Percentiles rank a stretch among this genome's conserved stretches.
Conservation (phyloP, 2,888 invertebrate genomes). For the Cryptocheilus praepositus region DNA sequence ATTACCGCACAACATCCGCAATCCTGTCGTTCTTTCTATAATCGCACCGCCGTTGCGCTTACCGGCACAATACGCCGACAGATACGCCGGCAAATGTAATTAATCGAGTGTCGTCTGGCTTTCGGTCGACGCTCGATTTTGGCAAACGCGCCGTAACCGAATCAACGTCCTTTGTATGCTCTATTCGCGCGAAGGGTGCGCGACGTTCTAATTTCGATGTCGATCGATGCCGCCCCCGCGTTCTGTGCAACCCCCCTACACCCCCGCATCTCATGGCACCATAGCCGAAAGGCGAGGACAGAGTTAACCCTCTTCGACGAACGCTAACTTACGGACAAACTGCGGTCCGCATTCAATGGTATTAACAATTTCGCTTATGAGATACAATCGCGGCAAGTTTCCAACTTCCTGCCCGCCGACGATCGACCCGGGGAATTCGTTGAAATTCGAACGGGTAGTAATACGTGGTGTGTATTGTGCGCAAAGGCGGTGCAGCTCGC, state of each 20-base stretch:
- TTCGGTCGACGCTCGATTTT: conserved; percentile 1
- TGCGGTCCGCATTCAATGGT: conserved; percentile 3
- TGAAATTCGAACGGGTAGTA: no score
- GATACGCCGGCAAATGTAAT: background rate
- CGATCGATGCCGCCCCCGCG: background rate
- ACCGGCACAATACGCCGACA: no score
- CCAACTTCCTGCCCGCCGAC: no score
- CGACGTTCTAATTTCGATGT: conserved; percentile 8
- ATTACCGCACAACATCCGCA: no score
- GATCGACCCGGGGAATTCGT: no score
- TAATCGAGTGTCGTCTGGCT: conserved; percentile 1
- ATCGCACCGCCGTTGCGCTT: no score
- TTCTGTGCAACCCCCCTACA: background rate
- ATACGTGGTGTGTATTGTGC: no score
- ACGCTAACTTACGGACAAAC: no score
- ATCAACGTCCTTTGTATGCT: conserved; percentile 6
- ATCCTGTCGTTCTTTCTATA: no score
- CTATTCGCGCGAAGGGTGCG: background rate
- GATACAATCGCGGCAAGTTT: background rate
- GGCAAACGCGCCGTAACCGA: conserved; percentile 8
- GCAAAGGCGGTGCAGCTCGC: no score
- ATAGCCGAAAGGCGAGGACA: no score
- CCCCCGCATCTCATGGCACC: background rate
- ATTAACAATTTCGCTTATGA: conserved; percentile 3
- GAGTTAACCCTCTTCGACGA: no score